Conservation (phyloP, 35 echinoderm and acorn worm species). For the Anneissia japonica region DNA sequence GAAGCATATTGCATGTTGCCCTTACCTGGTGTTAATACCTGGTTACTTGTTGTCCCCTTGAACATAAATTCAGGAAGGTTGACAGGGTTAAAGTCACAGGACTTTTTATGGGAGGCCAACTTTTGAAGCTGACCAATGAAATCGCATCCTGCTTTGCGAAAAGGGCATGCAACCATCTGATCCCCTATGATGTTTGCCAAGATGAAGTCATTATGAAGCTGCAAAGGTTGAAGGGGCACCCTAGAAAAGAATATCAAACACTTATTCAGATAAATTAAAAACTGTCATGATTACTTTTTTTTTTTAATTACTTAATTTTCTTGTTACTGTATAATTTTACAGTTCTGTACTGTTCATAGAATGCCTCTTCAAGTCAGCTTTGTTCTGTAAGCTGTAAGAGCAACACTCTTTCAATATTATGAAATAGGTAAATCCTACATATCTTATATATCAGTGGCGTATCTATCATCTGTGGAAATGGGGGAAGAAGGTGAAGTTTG, state of each 20-base stretch:
- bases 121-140: constrained; percentile 57
- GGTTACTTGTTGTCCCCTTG: background rate
- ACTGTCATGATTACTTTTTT: background rate
- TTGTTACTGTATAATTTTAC: no score
- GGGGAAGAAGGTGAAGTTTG: no score
- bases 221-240: constrained; percentile 29
- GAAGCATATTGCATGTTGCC: no score
- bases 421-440: no score
- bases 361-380: no score
- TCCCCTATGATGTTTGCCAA: constrained; percentile 86
- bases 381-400: no score
- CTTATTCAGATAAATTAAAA: background rate
- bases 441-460: no score
- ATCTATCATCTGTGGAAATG: no score
- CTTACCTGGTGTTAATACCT: background rate
- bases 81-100: constrained; percentile 65
- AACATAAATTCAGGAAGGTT: constrained; percentile 64
- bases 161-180: constrained; percentile 75
- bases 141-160: constrained; percentile 52
- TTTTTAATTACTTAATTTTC: no score
- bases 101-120: constrained; percentile 45
- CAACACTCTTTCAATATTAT: no score
- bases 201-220: constrained; percentile 79
- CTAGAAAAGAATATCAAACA: background rate
- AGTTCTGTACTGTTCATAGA: no score